A percentile compares a stretch with the other conserved stretches of the same genome.
Conservation (phyloP, 2,113 vertebrate genomes). For the Pungitius pungitius region DNA sequence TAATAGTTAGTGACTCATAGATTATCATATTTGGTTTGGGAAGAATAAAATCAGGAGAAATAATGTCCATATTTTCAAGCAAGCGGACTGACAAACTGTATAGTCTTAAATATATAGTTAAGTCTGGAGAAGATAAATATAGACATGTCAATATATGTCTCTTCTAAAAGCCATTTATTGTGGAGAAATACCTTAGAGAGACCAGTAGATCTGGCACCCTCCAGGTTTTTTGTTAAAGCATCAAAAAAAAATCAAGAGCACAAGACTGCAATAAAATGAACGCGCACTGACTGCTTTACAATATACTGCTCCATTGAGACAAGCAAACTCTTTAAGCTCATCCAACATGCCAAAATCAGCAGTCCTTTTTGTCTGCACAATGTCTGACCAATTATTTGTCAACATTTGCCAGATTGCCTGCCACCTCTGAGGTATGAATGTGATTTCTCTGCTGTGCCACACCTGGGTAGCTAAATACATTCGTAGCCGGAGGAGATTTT, state of each 20-base stretch:
- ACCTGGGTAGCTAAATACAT: not conserved
- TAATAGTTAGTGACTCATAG: not conserved
- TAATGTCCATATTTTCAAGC: not conserved
- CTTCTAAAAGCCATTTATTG: no score
- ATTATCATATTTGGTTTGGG: not conserved
- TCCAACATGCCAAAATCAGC: not conserved
- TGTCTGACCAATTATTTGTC: not conserved
- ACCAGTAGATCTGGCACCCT: not conserved
- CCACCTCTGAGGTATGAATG: not conserved
- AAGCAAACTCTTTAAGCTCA: not conserved
- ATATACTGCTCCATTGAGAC: not conserved
- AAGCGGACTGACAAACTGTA: not conserved
- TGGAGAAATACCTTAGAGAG: not conserved
- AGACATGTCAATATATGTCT: not conserved
- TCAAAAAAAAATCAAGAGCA: not conserved
- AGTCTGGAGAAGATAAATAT: not conserved
- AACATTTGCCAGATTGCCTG: constrained; percentile 1
- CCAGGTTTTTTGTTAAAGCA: not conserved
- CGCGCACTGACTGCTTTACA: not conserved
- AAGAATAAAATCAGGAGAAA: not conserved
- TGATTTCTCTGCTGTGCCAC: not conserved
- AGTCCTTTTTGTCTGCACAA: not conserved
- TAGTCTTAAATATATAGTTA: not conserved
- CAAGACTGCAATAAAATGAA: not conserved
- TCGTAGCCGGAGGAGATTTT: not conserved